Conservation (phyloP, 2,888 invertebrate genomes). For the Eilema caniola region DNA sequence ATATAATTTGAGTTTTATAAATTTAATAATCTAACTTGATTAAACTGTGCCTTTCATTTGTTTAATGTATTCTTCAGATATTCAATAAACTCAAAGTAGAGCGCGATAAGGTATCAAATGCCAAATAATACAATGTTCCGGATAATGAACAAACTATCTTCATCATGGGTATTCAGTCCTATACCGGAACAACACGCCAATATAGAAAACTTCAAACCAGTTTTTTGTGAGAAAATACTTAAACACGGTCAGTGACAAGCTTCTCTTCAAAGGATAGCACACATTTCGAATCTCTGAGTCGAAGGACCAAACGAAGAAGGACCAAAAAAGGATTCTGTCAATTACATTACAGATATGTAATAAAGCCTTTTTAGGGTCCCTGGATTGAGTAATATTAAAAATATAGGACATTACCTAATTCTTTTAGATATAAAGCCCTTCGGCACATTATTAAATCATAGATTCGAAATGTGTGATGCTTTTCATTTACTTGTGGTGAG, state of each 20-base stretch:
- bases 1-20: too few species aligned
- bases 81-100: background rate
- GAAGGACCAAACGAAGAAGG: background rate
- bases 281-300: background rate
- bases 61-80: background rate
- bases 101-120: background rate
- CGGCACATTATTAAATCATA: too few species aligned
- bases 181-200: background rate
- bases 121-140: too few species aligned
- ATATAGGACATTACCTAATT: too few species aligned
- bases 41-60: too few species aligned
- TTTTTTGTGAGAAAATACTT: conserved; percentile 5
- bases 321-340: background rate
- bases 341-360: background rate
- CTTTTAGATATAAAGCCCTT: too few species aligned
- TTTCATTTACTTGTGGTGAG: too few species aligned
- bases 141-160: background rate
- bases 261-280: background rate
- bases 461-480: too few species aligned
- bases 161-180: background rate
- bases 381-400: background rate
- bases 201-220: background rate
- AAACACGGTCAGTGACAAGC: conserved; percentile 2
- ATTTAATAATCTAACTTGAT: too few species aligned
- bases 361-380: background rate